Conservation (phyloP, 2,888 invertebrate genomes). For the Cantharis flavilabris region DNA sequence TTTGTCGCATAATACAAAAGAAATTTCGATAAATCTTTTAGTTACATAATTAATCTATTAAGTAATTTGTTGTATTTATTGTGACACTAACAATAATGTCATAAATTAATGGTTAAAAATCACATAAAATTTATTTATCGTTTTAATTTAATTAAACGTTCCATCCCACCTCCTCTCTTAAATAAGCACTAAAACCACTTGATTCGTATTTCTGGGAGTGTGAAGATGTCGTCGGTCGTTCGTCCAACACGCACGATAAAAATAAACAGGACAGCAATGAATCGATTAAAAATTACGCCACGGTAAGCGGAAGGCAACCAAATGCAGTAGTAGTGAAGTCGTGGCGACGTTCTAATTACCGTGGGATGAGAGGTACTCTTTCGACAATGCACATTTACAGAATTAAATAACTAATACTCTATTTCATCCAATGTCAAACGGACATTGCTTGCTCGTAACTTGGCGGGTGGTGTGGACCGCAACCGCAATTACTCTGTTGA, state of each 20-base stretch:
- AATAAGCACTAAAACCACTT: background rate
- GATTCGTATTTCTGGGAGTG: background rate
- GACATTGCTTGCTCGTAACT: constrained; percentile 41
- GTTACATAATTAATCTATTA: background rate
- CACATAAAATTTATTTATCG: background rate
- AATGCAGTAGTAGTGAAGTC: background rate
- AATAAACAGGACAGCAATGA: background rate
- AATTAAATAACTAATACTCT: constrained; percentile 7
- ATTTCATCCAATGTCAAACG: constrained; percentile 46
- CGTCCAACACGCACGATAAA: background rate
- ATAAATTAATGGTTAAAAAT: background rate
- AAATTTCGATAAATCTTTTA: background rate
- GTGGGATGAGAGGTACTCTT: background rate
- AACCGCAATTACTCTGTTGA: constrained; percentile 33
- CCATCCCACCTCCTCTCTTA: background rate
- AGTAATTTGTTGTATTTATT: background rate
- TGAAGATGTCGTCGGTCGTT: background rate
- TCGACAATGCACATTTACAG: background rate
- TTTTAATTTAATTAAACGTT: background rate
- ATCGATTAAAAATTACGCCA: background rate
- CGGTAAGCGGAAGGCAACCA: background rate
- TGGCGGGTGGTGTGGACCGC: constrained; percentile 34
- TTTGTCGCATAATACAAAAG: background rate
- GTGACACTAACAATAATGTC: background rate
- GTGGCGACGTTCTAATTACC: background rate